Percentiles rank a stretch among this genome's conserved stretches.
These are phyloP conservation scores for Crocodylus rhombifer DNA, from an alignment of 2,797 vertebrate genomes.

Conservation along the genomic window DNA sequence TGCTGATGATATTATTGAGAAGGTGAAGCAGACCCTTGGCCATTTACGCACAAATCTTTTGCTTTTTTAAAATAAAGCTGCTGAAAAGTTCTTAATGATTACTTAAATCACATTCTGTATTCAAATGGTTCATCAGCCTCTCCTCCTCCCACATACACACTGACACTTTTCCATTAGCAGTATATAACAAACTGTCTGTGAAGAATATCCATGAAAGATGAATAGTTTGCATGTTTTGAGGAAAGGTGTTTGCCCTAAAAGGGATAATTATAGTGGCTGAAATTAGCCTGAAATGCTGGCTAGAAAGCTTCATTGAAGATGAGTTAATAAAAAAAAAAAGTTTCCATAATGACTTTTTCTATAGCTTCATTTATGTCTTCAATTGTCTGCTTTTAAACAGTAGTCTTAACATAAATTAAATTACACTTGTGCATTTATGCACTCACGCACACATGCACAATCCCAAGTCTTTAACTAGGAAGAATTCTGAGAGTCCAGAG, in stretches of 20 bases:
- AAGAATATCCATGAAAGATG: constrained; percentile 3
- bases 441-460: no score
- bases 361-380: not conserved
- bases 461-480: not conserved
- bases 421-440: not conserved
- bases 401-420: constrained; percentile 1
- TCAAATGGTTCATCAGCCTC: constrained; percentile 11
- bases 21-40: not conserved
- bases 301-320: not conserved
- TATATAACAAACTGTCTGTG: not conserved
- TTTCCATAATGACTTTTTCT: not conserved
- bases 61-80: not conserved
- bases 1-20: constrained; percentile 40
- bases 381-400: not conserved
- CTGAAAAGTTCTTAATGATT: not conserved
- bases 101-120: not conserved
- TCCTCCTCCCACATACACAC: not conserved
- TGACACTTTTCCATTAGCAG: not conserved
- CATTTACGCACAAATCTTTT: not conserved
- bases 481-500: not conserved
- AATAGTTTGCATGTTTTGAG: not conserved
- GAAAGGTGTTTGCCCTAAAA: constrained; percentile 9
- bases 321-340: not conserved
- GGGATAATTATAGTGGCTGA: not conserved
- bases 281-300: not conserved